Conservation (phyloP, 2,797 vertebrate species). For the Malacoctenus gilli region DNA sequence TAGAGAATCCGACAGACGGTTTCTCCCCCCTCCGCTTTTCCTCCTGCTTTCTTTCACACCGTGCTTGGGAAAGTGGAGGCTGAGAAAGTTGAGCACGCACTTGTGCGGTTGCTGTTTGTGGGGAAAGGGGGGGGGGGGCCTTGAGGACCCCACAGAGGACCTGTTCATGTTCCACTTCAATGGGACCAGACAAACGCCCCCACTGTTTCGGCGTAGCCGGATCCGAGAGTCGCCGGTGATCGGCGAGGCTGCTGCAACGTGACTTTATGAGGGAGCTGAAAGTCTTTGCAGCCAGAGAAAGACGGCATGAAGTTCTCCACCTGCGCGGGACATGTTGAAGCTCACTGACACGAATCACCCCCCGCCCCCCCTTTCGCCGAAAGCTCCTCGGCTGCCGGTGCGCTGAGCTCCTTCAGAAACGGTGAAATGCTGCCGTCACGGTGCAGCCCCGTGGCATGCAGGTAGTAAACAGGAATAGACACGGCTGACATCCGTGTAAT, state of each 20-base stretch:
- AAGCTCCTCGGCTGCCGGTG: constrained; percentile 41
- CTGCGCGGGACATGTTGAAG: constrained; percentile 31
- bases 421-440: constrained; percentile 52
- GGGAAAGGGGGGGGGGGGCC: too few relatives aligned
- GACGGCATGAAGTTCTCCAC: constrained; percentile 33
- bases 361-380: constrained; percentile 36
- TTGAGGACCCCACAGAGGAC: constrained; percentile 49
- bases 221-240: constrained; percentile 23
- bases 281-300: constrained; percentile 33
- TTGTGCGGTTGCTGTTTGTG: constrained; percentile 47
- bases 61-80: constrained; percentile 57
- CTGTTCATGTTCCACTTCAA: constrained; percentile 62
- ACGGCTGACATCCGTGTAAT: constrained; percentile 38
- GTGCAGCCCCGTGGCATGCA: constrained; percentile 33
- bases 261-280: constrained; percentile 26
- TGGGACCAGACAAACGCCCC: constrained; percentile 49
- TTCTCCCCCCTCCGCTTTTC: constrained; percentile 35
- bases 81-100: constrained; percentile 60
- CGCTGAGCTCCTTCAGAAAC: constrained; percentile 52
- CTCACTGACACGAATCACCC: constrained; percentile 55
- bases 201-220: constrained; percentile 44
- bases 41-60: constrained; percentile 45
- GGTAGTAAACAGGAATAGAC: constrained; percentile 53
- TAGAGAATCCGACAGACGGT: constrained; percentile 55
- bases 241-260: constrained; percentile 33